phyloP scores from a whole-genome alignment of 1,140 invertebrate genomes.

The Drosophila santomea region DNA sequence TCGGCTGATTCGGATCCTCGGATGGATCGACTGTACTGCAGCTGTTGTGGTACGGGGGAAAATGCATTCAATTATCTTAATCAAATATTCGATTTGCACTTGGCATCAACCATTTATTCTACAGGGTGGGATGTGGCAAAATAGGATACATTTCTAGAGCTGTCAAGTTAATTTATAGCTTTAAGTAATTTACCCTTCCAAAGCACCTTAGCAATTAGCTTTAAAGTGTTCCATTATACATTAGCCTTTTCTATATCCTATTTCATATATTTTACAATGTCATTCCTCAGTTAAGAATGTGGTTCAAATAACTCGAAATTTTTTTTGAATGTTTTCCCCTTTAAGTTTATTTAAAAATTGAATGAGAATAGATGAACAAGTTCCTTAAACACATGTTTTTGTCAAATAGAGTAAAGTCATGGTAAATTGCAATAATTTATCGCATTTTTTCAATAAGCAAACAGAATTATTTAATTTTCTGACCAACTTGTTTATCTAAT shows the following conservation, averaged over 20 bases:
- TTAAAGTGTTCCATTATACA: too few relatives aligned
- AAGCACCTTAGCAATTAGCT: too few relatives aligned
- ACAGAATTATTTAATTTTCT: not conserved
- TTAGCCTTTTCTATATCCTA: too few relatives aligned
- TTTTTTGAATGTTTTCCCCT: not conserved
- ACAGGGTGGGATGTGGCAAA: slow-evolving; percentile 10
- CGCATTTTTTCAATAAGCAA: not conserved
- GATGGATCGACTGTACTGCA: slow-evolving; percentile 64
- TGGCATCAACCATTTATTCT: slow-evolving; percentile 38
- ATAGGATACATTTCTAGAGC: not conserved
- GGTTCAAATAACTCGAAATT: too few relatives aligned
- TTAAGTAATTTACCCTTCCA: too few relatives aligned
- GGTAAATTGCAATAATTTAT: slow-evolving; percentile 1
- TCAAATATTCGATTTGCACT: not conserved
- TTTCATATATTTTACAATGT: too few relatives aligned
- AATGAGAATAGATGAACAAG: not conserved
- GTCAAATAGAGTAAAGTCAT: not conserved
- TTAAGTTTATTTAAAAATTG: too few relatives aligned
- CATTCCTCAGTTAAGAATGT: too few relatives aligned
- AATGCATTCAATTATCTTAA: not conserved
- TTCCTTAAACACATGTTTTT: not conserved
- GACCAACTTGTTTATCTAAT: not conserved
- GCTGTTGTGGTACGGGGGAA: slow-evolving; percentile 14
- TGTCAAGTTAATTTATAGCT: too few relatives aligned
- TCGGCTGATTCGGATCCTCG: slow-evolving; percentile 20